Base-by-base conservation (phyloP, 2,797 vertebrate species). In the Falco peregrinus region DNA sequence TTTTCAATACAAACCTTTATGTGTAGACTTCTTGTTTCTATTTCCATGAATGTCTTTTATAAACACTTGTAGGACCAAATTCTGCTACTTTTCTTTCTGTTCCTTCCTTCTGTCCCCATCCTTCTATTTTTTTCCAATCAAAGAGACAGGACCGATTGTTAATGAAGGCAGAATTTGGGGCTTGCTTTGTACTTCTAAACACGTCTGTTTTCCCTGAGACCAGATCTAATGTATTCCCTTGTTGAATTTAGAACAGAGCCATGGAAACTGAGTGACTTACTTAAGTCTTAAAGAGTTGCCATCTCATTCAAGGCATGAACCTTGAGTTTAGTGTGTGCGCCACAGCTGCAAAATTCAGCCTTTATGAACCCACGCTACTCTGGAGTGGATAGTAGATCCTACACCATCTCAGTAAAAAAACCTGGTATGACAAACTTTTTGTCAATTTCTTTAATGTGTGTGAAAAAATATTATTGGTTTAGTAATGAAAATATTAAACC, bases 401-500 rank as follows among this genome's bases (percentile, higher is more conserved):
- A 86, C 16, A 67, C 10, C 9, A 39, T 18, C 14, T 41, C 13
- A 4, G 14, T 77, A 60, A 89, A 77, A 77, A 95, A 91, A 88
- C 10, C 17, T 5, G 1, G 2, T 25, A 56, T 13, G 13, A 65
- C 18, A 95, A 94, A 41, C 6, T 54, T 92, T 92, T 91, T 92
- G n/a, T 26, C 41, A 60, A 83, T 87, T 85, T 96, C 33, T 92
- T 90, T 92, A 89, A 39, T 64, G 54, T 81, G 10, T 71, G 4
- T 76, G 87, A 88, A 91, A 91, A 5, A 78, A 81, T 97, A 94
- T 69, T 85, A 81, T 73, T 76, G 54, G 6, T 47, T 96, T 96
- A 81, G 47, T 78, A 93, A 77, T 63, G 50, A 50, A 94, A 94
- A 90, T 95, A 86, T 80, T 96, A 97, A 73, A 95, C 60, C 18